These are phyloP conservation scores for Cyphomyrus discorhynchus DNA, from an alignment of 2,113 vertebrate species.

Conservation along the genomic window DNA sequence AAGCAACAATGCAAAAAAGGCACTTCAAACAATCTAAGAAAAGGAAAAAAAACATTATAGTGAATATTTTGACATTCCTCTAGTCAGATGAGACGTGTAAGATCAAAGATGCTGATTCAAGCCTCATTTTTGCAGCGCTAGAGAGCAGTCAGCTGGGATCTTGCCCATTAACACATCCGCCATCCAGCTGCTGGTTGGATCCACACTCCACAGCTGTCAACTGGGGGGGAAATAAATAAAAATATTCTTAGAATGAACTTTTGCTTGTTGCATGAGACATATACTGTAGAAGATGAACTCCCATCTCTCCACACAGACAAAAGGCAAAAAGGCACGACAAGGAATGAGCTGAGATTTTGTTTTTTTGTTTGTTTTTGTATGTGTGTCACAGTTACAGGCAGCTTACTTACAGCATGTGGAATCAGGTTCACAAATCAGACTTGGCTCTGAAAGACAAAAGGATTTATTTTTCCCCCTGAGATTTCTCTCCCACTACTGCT, in stretches of 20 bases:
- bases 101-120: conserved; percentile 7
- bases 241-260: not conserved
- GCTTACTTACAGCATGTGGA: not conserved
- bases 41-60: conserved; percentile 19
- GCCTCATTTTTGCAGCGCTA: not conserved
- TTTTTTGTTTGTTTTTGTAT: not conserved
- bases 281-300: not conserved
- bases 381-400: not conserved
- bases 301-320: not conserved
- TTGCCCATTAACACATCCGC: not conserved
- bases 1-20: conserved; percentile 35
- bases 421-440: not conserved
- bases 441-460: not conserved
- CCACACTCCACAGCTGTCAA: not conserved
- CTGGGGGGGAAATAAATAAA: not conserved
- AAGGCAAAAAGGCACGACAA: not conserved
- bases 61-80: not conserved
- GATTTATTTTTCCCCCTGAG: not conserved
- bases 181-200: not conserved
- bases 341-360: not conserved
- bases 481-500: not conserved
- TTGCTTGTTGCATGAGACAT: not conserved
- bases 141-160: not conserved
- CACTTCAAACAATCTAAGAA: conserved; percentile 41
- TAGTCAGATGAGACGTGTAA: conserved; percentile 4